A percentile compares a stretch with the other conserved stretches of the same genome.
These are phyloP conservation scores for Dasypolia templi DNA, from an alignment of 2,888 invertebrate species.

Conservation along the genomic window DNA sequence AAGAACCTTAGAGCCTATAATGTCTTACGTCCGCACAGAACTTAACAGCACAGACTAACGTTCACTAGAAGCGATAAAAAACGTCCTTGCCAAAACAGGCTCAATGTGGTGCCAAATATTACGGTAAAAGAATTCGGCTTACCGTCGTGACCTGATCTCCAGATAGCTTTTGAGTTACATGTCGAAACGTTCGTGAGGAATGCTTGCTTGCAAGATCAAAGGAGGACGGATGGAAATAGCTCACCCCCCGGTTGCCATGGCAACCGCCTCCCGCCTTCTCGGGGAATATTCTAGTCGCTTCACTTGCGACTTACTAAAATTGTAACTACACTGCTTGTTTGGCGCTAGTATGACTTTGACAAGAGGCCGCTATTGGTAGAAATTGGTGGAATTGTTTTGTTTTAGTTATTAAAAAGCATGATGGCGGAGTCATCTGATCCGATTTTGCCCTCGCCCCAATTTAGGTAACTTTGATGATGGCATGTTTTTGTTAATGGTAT, in stretches of 20 bases:
- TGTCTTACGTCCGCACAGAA: not conserved
- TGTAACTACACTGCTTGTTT: not conserved
- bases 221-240: conserved; percentile 74
- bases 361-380: too few species aligned
- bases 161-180: conserved; percentile 46
- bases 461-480: too few species aligned
- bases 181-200: conserved; percentile 67
- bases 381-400: too few species aligned
- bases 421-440: not conserved
- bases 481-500: not conserved
- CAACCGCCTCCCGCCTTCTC: conserved; percentile 77
- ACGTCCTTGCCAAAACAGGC: conserved; percentile 45
- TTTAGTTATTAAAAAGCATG: too few species aligned
- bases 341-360: not conserved
- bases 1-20: not conserved
- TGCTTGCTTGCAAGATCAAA: conserved; percentile 74
- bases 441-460: too few species aligned
- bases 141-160: conserved; percentile 53
- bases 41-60: not conserved
- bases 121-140: conserved; percentile 44
- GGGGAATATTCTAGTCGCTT: conserved; percentile 41
- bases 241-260: conserved; percentile 76
- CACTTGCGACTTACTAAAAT: conserved; percentile 32
- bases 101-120: conserved; percentile 19
- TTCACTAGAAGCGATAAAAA: conserved; percentile 12